Percentiles rank a stretch among this genome's conserved stretches.
These are phyloP conservation scores for Calidris pugnax DNA, from an alignment of 2,113 vertebrate species.

Conservation along the genomic window DNA sequence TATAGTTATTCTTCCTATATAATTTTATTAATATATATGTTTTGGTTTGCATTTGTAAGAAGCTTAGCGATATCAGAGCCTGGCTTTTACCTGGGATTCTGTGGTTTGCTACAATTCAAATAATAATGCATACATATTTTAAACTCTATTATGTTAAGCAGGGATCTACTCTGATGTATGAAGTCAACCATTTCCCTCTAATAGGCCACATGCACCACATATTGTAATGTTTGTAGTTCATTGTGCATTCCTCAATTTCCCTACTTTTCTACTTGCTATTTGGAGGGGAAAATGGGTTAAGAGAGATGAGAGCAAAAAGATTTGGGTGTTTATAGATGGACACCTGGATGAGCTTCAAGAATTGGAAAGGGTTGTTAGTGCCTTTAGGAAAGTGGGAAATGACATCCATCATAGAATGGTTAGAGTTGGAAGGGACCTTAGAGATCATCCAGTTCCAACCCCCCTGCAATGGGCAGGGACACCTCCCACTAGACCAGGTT, in stretches of 20 bases:
- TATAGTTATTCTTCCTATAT: not conserved
- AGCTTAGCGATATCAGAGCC: not conserved
- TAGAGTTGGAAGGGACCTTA: too few species aligned
- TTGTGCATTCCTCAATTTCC: not conserved
- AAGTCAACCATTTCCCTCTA: not conserved
- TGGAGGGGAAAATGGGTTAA: not conserved
- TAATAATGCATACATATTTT: not conserved
- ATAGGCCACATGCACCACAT: not conserved
- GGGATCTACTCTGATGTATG: not conserved
- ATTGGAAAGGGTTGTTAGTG: not conserved
- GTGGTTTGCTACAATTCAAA: not conserved
- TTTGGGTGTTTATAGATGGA: not conserved
- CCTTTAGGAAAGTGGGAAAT: not conserved
- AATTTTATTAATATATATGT: not conserved
- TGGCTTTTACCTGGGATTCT: not conserved
- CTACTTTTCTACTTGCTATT: not conserved
- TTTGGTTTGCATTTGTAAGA: not conserved
- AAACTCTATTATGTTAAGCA: not conserved
- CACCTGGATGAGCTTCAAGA: not conserved
- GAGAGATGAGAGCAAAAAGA: not conserved
- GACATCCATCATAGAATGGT: not conserved
- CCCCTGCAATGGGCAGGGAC: too few species aligned
- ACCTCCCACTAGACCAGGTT: too few species aligned
- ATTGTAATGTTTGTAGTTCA: not conserved
- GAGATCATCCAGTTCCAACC: too few species aligned